A percentile compares a stretch with the other conserved stretches of the same genome.
Evolutionary conservation across 1,140 invertebrate genomes (phyloP).

Genomic region (Meteorus sp.): DNA sequence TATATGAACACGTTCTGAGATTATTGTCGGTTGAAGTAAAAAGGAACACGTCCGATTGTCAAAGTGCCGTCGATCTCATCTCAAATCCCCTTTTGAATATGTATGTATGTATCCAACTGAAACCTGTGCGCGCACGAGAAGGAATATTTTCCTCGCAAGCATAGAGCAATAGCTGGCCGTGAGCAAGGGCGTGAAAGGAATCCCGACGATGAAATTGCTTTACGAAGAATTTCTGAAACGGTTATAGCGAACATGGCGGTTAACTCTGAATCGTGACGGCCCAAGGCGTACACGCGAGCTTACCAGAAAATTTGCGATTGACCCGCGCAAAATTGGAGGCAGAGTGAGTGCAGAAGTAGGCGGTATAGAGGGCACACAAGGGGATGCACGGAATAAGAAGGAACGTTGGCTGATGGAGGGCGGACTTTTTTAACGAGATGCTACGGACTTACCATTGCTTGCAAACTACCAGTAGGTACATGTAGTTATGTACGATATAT

Average conservation of each 20-base stretch:
- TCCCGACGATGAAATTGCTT: conserved; percentile 55
- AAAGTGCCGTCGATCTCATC: too few relatives aligned
- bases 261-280: conserved; percentile 58
- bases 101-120: too few relatives aligned
- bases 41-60: too few relatives aligned
- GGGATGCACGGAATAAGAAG: conserved; percentile 15
- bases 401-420: conserved; percentile 17
- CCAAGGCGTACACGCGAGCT: conserved; percentile 58
- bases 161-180: conserved; percentile 11
- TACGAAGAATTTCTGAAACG: conserved; percentile 56
- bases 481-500: too few relatives aligned
- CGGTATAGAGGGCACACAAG: conserved; percentile 12
- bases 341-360: conserved; percentile 15
- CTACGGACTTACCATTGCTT: too few relatives aligned
- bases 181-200: conserved; percentile 45
- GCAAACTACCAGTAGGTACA: too few relatives aligned
- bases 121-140: too few relatives aligned
- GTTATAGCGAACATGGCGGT: conserved; percentile 49
- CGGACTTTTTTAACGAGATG: conserved; percentile 30
- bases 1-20: too few relatives aligned
- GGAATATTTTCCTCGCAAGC: neutral
- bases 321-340: conserved; percentile 50
- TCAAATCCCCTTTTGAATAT: too few relatives aligned
- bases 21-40: too few relatives aligned
- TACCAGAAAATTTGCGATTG: conserved; percentile 60